These are phyloP conservation scores for Lytechinus variegatus DNA, from an alignment of 35 echinoderm and acorn worm species.

Conservation along the genomic window DNA sequence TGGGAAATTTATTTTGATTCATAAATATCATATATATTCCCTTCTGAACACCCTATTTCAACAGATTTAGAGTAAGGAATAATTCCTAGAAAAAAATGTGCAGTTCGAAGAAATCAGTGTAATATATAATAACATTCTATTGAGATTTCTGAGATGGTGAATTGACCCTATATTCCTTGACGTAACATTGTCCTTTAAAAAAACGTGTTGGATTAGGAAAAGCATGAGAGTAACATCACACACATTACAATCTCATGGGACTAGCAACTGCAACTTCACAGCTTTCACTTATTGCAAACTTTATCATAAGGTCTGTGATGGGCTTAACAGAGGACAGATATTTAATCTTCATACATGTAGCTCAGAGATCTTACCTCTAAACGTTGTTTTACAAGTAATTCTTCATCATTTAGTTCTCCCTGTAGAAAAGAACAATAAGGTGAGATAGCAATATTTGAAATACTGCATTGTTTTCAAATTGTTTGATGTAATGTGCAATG, in stretches of 20 bases:
- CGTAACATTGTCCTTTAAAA: neutral
- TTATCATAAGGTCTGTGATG: too few relatives aligned
- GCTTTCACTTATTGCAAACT: too few relatives aligned
- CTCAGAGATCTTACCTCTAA: neutral
- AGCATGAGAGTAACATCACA: too few relatives aligned
- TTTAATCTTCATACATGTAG: neutral
- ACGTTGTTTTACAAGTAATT: neutral
- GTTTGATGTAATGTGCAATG: too few relatives aligned
- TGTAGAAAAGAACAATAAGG: neutral
- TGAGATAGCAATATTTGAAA: neutral
- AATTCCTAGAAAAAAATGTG: too few relatives aligned
- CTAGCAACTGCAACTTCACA: too few relatives aligned
- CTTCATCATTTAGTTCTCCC: constrained; percentile 42
- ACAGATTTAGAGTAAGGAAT: too few relatives aligned
- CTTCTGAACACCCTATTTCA: too few relatives aligned
- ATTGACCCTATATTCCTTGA: neutral
- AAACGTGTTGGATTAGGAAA: too few relatives aligned
- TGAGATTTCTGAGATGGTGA: neutral
- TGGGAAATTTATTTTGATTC: neutral
- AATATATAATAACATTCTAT: neutral
- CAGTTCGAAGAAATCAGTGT: too few relatives aligned
- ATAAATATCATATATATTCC: neutral
- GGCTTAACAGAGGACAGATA: too few relatives aligned
- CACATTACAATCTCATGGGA: too few relatives aligned
- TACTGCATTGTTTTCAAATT: neutral